Evolutionary conservation across 1,140 invertebrate genomes (phyloP).

Genomic region (Aphaenogaster floridana): DNA sequence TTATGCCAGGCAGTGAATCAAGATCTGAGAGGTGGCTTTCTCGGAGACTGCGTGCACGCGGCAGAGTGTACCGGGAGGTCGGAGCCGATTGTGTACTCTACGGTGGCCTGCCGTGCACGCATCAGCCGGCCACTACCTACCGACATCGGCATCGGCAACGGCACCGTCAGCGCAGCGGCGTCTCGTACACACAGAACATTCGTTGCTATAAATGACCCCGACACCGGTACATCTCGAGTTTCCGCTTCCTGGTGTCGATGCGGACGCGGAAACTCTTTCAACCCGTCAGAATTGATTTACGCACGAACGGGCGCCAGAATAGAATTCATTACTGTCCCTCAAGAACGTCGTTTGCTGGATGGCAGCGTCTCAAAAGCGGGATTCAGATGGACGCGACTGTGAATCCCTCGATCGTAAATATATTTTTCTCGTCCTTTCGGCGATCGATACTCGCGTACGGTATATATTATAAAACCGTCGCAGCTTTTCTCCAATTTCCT

Average conservation of each 20-base stretch:
- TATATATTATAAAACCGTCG: background rate
- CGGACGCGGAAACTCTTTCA: slow-evolving; percentile 57
- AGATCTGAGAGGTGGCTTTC: slow-evolving; percentile 58
- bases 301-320: slow-evolving; percentile 29
- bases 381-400: background rate
- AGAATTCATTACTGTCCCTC: slow-evolving; percentile 54
- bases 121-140: slow-evolving; percentile 36
- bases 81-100: slow-evolving; percentile 66
- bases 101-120: slow-evolving; percentile 35
- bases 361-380: slow-evolving; percentile 5
- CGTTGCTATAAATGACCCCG: slow-evolving; percentile 53
- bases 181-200: slow-evolving; percentile 20
- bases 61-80: slow-evolving; percentile 58
- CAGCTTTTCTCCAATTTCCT: background rate
- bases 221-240: slow-evolving; percentile 53
- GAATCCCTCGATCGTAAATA: slow-evolving; percentile 5
- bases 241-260: slow-evolving; percentile 64
- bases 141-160: slow-evolving; percentile 58
- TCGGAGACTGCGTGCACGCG: slow-evolving; percentile 34
- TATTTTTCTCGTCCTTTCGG: background rate
- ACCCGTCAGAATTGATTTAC: slow-evolving; percentile 73
- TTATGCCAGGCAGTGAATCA: slow-evolving; percentile 70
- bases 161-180: slow-evolving; percentile 15
- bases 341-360: slow-evolving; percentile 15
- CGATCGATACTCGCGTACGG: background rate